Conservation (phyloP, 2,888 invertebrate species). For the Dicranocentrus wangi region DNA sequence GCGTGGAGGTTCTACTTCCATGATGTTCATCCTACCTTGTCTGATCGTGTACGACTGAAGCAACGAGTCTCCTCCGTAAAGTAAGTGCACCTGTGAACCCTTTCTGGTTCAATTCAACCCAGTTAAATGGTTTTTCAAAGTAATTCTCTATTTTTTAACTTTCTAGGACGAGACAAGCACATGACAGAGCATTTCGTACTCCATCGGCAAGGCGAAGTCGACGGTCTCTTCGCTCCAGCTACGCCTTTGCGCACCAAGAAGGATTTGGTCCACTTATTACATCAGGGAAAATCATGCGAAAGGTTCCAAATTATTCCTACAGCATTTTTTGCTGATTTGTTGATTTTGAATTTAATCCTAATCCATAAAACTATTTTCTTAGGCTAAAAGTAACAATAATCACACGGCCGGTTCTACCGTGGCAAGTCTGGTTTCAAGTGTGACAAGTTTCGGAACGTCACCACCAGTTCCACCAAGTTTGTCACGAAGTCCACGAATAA, state of each 20-base stretch:
- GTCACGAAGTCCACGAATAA: conserved; percentile 70
- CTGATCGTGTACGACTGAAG: conserved; percentile 91
- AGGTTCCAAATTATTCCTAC: conserved; percentile 45
- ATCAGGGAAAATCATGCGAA: conserved; percentile 94
- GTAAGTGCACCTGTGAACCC: conserved; percentile 72
- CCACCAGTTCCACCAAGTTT: conserved; percentile 67
- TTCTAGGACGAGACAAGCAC: conserved; percentile 79
- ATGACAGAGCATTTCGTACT: conserved; percentile 84
- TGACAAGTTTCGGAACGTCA: conserved; percentile 70
- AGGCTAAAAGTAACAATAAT: conserved; percentile 73
- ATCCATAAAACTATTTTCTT: no score
- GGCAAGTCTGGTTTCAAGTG: conserved; percentile 72
- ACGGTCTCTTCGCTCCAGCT: conserved; percentile 94
- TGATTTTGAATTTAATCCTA: not conserved
- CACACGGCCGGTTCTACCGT: conserved; percentile 70
- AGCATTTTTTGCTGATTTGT: not conserved
- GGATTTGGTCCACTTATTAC: conserved; percentile 98
- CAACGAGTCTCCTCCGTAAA: conserved; percentile 80
- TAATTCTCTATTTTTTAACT: not conserved
- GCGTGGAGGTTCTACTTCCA: conserved; percentile 96
- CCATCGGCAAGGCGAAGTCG: conserved; percentile 91
- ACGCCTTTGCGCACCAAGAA: conserved; percentile 98
- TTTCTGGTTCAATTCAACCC: conserved; percentile 14
- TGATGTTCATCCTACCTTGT: conserved; percentile 91
- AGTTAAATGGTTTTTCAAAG: not conserved